A percentile compares a stretch with the other conserved stretches of the same genome.
Evolutionary conservation across 2,113 vertebrate species (phyloP).

Genomic region (Machaerirhynchus nigripectus): DNA sequence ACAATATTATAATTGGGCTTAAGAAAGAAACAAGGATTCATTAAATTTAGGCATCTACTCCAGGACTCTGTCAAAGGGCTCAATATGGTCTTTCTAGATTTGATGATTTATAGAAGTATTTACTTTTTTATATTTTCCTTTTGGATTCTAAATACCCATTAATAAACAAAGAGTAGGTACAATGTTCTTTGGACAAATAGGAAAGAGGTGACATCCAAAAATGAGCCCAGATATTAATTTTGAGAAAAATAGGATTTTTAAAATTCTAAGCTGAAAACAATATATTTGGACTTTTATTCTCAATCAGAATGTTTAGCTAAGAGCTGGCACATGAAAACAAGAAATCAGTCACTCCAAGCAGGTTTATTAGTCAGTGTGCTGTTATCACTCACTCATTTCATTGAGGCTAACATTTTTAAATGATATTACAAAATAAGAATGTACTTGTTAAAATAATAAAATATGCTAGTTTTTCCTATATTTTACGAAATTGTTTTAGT

Average conservation of each 20-base stretch:
- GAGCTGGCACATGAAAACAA: neutral
- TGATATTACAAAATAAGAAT: neutral
- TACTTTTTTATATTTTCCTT: neutral
- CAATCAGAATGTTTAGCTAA: neutral
- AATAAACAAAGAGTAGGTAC: neutral
- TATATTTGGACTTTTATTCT: rapidly evolving
- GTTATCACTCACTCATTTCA: neutral
- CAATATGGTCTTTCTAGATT: neutral
- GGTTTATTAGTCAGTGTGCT: neutral
- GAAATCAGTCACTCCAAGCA: neutral
- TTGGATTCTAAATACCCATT: neutral
- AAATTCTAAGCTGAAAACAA: neutral
- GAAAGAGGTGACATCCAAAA: neutral
- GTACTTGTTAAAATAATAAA: neutral
- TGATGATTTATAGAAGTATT: neutral
- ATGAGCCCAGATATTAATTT: neutral
- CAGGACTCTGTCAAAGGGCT: neutral
- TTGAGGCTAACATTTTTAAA: neutral
- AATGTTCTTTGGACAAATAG: neutral
- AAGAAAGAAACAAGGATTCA: neutral
- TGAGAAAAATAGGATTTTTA: neutral
- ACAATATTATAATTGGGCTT: neutral
- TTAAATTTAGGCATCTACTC: neutral
- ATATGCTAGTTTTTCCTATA: neutral
- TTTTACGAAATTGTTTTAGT: neutral